Evolutionary conservation across 1,140 invertebrate species (phyloP).

Genomic region (Sogatella furcifera): DNA sequence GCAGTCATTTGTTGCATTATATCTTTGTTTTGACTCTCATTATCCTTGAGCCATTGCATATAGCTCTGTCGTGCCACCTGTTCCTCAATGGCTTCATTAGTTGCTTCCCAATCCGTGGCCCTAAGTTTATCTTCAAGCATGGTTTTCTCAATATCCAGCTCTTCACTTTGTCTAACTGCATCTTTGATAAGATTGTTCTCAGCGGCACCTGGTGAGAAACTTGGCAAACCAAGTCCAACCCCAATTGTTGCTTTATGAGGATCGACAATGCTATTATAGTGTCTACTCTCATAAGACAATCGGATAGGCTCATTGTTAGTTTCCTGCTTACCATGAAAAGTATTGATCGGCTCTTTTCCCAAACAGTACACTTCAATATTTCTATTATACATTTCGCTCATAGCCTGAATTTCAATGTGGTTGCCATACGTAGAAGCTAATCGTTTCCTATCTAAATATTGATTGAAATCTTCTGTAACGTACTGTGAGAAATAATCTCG

Average conservation of each 20-base stretch:
- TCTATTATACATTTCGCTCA: slow-evolving; percentile 87
- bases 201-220: slow-evolving; percentile 66
- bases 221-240: slow-evolving; percentile 77
- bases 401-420: slow-evolving; percentile 89
- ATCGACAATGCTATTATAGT: slow-evolving; percentile 87
- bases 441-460: slow-evolving; percentile 72
- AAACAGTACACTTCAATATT: slow-evolving; percentile 91
- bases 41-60: slow-evolving; percentile 71
- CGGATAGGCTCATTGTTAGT: slow-evolving; percentile 74
- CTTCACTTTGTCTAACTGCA: slow-evolving; percentile 70
- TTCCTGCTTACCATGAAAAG: slow-evolving; percentile 66
- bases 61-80: slow-evolving; percentile 84
- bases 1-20: slow-evolving; percentile 21
- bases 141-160: slow-evolving; percentile 78
- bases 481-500: slow-evolving; percentile 87
- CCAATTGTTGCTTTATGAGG: slow-evolving; percentile 78
- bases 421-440: slow-evolving; percentile 78
- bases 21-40: slow-evolving; percentile 47
- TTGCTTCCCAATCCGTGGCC: slow-evolving; percentile 89
- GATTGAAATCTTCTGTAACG: slow-evolving; percentile 87
- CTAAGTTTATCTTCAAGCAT: slow-evolving; percentile 89
- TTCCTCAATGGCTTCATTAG: slow-evolving; percentile 84
- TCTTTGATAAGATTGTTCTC: slow-evolving; percentile 67
- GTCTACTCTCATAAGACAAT: slow-evolving; percentile 75
- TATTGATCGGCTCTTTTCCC: slow-evolving; percentile 78